Conservation (phyloP, 2,888 invertebrate genomes). For the Rhagonycha fulva region DNA sequence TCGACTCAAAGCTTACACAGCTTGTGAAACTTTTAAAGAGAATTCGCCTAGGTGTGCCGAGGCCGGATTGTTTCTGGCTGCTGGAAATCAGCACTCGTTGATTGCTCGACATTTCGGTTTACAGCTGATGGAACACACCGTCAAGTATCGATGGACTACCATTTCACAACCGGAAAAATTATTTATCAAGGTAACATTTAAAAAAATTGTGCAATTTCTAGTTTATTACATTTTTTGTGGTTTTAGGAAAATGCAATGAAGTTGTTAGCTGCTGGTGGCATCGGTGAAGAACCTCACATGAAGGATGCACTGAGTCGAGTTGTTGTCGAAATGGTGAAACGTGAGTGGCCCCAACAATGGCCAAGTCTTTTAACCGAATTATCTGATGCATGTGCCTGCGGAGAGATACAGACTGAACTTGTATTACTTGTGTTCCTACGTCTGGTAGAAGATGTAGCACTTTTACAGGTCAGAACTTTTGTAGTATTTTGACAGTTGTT, state of each 20-base stretch:
- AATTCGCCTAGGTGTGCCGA: slow-evolving; percentile 87
- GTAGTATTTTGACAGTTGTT: neutral
- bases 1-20: slow-evolving; percentile 81
- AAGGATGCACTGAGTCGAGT: slow-evolving; percentile 87
- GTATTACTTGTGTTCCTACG: slow-evolving; percentile 87
- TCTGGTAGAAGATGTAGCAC: slow-evolving; percentile 91
- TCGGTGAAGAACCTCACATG: slow-evolving; percentile 74
- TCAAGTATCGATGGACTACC: slow-evolving; percentile 91
- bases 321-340: slow-evolving; percentile 95
- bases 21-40: slow-evolving; percentile 84
- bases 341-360: slow-evolving; percentile 99
- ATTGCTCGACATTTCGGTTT: slow-evolving; percentile 89
- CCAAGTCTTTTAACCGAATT: slow-evolving; percentile 82
- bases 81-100: slow-evolving; percentile 72
- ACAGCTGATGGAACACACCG: slow-evolving; percentile 90
- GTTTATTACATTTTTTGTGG: slow-evolving; percentile 28
- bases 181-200: slow-evolving; percentile 72
- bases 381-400: slow-evolving; percentile 78
- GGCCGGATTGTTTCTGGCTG: slow-evolving; percentile 80
- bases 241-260: slow-evolving; percentile 84
- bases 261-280: slow-evolving; percentile 75
- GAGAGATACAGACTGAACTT: slow-evolving; percentile 87
- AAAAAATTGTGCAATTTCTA: slow-evolving; percentile 5
- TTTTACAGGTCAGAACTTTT: slow-evolving; percentile 68
- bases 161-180: slow-evolving; percentile 86